A percentile compares a stretch with the other conserved stretches of the same genome.
Evolutionary conservation across 2,888 invertebrate species (phyloP).

Genomic region (Acrobasis consociella): DNA sequence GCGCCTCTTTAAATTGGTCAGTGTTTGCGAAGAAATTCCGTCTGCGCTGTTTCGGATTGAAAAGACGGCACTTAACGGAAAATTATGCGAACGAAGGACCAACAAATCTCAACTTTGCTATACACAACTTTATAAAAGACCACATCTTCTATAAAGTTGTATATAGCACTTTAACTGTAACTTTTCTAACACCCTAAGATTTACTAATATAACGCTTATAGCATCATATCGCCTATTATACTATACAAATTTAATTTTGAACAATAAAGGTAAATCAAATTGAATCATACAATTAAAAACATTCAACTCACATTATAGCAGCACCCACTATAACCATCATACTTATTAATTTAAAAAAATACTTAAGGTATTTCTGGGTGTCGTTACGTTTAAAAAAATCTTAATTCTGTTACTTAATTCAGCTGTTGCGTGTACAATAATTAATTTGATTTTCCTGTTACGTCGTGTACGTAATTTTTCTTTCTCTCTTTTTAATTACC

Average conservation of each 20-base stretch:
- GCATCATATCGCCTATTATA: too few relatives aligned
- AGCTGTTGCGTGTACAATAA: background rate
- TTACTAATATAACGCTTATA: too few relatives aligned
- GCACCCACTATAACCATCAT: too few relatives aligned
- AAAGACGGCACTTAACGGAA: slow-evolving; percentile 50
- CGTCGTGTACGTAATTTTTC: background rate
- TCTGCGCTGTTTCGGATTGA: slow-evolving; percentile 56
- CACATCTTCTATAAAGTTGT: too few relatives aligned
- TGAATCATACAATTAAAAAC: too few relatives aligned
- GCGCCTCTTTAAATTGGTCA: slow-evolving; percentile 26
- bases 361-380: too few relatives aligned
- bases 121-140: background rate
- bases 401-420: background rate
- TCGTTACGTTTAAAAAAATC: too few relatives aligned
- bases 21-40: slow-evolving; percentile 37
- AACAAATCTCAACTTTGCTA: slow-evolving; percentile 1
- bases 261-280: too few relatives aligned
- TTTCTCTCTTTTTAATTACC: slow-evolving; percentile 34
- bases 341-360: too few relatives aligned
- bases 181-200: too few relatives aligned
- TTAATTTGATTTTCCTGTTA: background rate
- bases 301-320: too few relatives aligned
- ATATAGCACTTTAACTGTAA: background rate
- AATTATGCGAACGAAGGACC: slow-evolving; percentile 51
- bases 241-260: too few relatives aligned